Evolutionary conservation across 1,140 invertebrate genomes (phyloP).

Genomic region (Teleopsis dalmanni): DNA sequence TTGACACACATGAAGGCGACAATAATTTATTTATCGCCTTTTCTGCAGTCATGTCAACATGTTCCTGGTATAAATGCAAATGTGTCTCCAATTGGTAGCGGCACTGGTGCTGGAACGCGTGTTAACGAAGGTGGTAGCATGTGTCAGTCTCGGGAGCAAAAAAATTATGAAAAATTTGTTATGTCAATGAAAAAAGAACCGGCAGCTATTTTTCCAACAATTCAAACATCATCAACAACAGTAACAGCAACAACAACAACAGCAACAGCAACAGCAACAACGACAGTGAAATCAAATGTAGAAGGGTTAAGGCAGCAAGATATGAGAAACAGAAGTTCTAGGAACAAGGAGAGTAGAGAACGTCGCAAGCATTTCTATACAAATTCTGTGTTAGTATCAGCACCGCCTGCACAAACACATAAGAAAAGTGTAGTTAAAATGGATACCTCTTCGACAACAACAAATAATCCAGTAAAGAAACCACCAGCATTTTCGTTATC

Average conservation of each 20-base stretch:
- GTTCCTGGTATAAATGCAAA: constrained; percentile 20
- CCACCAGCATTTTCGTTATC: too few species aligned
- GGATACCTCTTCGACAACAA: too few species aligned
- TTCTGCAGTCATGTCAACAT: constrained; percentile 40
- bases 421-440: too few species aligned
- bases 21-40: constrained; percentile 44
- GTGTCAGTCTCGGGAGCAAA: constrained; percentile 26
- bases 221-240: constrained; percentile 5
- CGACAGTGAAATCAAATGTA: constrained; percentile 1
- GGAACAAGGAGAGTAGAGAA: not conserved
- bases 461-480: too few species aligned
- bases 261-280: not conserved
- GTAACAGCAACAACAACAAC: constrained; percentile 3
- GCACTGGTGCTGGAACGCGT: not conserved
- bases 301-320: not conserved
- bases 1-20: constrained; percentile 29
- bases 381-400: too few species aligned
- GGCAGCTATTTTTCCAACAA: not conserved
- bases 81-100: not conserved
- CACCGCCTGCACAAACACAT: too few species aligned
- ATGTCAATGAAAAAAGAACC: not conserved
- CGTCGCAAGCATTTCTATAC: not conserved
- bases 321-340: not conserved
- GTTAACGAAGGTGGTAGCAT: constrained; percentile 12
- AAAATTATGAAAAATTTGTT: constrained; percentile 41